Conservation (phyloP, 2,888 invertebrate species). For the Tridacna crocea region DNA sequence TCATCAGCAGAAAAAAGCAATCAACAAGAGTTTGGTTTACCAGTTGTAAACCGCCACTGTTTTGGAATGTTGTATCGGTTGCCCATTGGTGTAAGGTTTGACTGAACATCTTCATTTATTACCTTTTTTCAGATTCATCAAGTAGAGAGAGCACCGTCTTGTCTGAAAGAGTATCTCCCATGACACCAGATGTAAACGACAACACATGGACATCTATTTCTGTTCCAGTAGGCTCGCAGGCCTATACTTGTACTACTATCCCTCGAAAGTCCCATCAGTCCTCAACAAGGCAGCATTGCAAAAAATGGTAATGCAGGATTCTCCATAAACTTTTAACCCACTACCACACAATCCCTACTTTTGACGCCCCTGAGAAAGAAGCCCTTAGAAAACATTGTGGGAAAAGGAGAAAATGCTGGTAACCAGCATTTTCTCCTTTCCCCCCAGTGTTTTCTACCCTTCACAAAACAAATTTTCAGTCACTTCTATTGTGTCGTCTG, state of each 20-base stretch:
- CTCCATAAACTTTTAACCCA: neutral
- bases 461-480: too few relatives aligned
- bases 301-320: conserved; percentile 35
- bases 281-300: conserved; percentile 19
- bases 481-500: too few relatives aligned
- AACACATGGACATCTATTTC: conserved; percentile 24
- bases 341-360: neutral
- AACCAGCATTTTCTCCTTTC: neutral
- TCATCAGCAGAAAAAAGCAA: conserved; percentile 7
- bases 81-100: too few relatives aligned
- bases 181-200: conserved; percentile 1
- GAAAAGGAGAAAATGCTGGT: neutral
- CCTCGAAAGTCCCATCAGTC: conserved; percentile 9
- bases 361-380: conserved; percentile 2
- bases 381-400: neutral
- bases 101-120: too few relatives aligned
- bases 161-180: conserved; percentile 1
- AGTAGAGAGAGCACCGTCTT: neutral
- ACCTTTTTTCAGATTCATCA: too few relatives aligned
- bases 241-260: conserved; percentile 51
- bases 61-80: too few relatives aligned
- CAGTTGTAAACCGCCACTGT: too few relatives aligned
- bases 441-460: too few relatives aligned
- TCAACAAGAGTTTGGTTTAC: too few relatives aligned
- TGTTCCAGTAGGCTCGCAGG: conserved; percentile 48